A percentile compares a stretch with the other conserved stretches of the same genome.
Conservation (phyloP, 1,140 invertebrate genomes). For the Doryteuthis pealeii region DNA sequence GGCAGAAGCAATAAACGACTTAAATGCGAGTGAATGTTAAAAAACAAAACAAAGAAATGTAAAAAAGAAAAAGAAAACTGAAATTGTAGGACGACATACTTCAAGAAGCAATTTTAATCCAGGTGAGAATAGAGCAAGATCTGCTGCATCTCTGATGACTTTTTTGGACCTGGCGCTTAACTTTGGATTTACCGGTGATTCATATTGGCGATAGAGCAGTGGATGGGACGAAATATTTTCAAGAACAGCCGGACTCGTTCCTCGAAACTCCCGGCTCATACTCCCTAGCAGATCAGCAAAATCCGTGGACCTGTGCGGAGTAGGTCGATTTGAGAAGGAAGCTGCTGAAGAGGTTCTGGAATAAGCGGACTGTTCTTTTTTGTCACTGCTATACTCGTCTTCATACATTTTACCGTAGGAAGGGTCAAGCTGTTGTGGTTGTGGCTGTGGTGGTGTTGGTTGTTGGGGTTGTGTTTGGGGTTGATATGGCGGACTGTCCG, state of each 20-base stretch:
- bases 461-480: conserved; percentile 18
- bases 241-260: conserved; percentile 47
- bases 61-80: neutral
- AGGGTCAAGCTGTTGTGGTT: conserved; percentile 18
- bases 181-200: conserved; percentile 32
- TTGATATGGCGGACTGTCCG: conserved; percentile 17
- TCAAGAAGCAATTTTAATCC: conserved; percentile 51
- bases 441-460: conserved; percentile 18
- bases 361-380: neutral
- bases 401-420: neutral
- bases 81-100: conserved; percentile 37
- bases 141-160: conserved; percentile 47
- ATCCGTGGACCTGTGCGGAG: conserved; percentile 14
- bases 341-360: neutral
- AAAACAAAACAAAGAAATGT: no score
- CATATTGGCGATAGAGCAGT: conserved; percentile 39
- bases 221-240: conserved; percentile 51
- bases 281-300: conserved; percentile 23
- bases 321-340: conserved; percentile 20
- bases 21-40: no score
- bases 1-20: no score
- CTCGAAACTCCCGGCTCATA: conserved; percentile 38
- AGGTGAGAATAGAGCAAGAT: conserved; percentile 40
- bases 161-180: conserved; percentile 52
- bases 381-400: no score